Percentiles rank a stretch among this genome's conserved stretches.
Conservation (phyloP, 2,888 invertebrate genomes). For the Coronaproctus castanopsis region DNA sequence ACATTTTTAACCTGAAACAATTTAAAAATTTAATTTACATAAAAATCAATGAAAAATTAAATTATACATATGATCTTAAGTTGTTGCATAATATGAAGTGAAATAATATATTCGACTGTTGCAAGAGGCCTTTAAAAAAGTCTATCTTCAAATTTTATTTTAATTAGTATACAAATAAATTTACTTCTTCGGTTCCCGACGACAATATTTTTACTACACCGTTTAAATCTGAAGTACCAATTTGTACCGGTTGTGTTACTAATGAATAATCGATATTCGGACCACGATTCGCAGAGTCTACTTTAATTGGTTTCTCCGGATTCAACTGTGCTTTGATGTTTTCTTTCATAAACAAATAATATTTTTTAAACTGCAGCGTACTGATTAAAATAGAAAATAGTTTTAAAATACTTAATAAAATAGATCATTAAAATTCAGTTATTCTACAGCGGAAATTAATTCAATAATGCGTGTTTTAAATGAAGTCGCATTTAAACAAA, state of each 20-base stretch:
- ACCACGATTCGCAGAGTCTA: not conserved
- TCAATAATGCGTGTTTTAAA: too few relatives aligned
- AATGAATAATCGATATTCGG: constrained; percentile 27
- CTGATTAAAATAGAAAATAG: not conserved
- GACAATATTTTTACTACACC: constrained; percentile 37
- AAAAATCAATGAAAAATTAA: not conserved
- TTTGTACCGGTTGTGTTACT: constrained; percentile 40
- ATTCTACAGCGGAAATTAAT: not conserved
- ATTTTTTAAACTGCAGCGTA: too few relatives aligned
- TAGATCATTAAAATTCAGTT: not conserved
- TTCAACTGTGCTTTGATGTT: constrained; percentile 12
- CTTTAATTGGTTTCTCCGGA: constrained; percentile 8
- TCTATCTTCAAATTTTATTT: not conserved
- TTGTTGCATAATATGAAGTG: too few relatives aligned
- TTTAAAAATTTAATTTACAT: constrained; percentile 6
- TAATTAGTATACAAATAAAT: not conserved
- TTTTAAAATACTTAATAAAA: not conserved
- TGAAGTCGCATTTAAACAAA: not conserved
- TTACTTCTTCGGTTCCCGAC: constrained; percentile 21
- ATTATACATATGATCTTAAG: not conserved
- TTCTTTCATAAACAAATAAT: constrained; percentile 4
- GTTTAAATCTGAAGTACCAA: constrained; percentile 44
- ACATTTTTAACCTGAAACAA: constrained; percentile 44
- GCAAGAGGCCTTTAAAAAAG: too few relatives aligned
- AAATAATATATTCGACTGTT: too few relatives aligned